Evolutionary conservation across 2,888 invertebrate species (phyloP), one percentile per base, ranked within the genome.

Genomic region (Epistrophe grossulariae): DNA sequence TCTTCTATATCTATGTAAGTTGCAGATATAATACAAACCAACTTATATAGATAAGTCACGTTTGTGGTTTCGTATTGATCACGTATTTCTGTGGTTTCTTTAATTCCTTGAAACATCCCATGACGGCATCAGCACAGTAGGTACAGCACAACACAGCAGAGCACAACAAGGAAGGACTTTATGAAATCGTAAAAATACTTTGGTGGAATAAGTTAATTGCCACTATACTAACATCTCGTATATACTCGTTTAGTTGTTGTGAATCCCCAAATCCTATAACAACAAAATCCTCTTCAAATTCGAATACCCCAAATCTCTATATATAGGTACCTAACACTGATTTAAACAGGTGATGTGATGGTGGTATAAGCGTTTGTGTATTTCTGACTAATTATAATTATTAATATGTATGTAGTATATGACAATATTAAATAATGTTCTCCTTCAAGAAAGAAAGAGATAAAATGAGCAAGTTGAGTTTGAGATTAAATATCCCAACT

Each of bases 11-110:
- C 24, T 24, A 70, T 55, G 70, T 52, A 57, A 81, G 82, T 79
- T 78, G 73, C 68, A 70, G 79, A 79, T 83, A 79, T 79, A 83
- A 79, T 83, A 73, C 83, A 60, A 79, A 40, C 38, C 11, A 83
- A 83, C 83, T 73, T 79, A 79, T 35, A 35, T 62, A 79, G 83
- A 83, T 83, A 79, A 84, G 79, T 84, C 84, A 84, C 84, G 84
- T 84, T 76, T 64, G 71, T 76, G 84, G 79, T 84, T 71, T 84
- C 64, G 74, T 84, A 84, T 84, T 84, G 84, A 84, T 84, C 84
- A 79, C 84, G 79, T 84, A 79, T 79, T 71, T 66, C 57, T 74
- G 79, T 84, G 79, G 79, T 79, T 84, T 84, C 79, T 79, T 83
- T 78, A 79, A 79, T 83, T 83, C 83, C 73, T 52, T 59, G 15